Percentiles rank a stretch among this genome's conserved stretches.
Evolutionary conservation across 1,140 invertebrate species (phyloP).

Genomic region (Bombus superbus): DNA sequence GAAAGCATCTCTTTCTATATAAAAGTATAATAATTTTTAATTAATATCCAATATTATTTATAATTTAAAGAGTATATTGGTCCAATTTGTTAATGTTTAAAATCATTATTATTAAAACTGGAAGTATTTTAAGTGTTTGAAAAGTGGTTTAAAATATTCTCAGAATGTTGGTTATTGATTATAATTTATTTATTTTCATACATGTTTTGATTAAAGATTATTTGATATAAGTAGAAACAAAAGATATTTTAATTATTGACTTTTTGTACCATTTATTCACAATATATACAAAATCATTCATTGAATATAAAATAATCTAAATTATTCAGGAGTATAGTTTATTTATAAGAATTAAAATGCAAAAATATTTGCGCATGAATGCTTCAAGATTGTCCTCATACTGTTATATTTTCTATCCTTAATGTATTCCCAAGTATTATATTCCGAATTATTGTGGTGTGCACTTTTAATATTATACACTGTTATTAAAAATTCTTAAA

Average conservation of each 20-base stretch:
- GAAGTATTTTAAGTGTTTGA: not conserved
- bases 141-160: not conserved
- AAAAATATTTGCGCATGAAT: conserved; percentile 64
- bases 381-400: conserved; percentile 50
- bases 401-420: conserved; percentile 71
- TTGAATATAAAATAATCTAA: conserved; percentile 6
- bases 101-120: not conserved
- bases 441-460: conserved; percentile 84
- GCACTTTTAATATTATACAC: conserved; percentile 68
- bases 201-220: not conserved
- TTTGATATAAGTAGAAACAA: not conserved
- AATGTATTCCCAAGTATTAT: conserved; percentile 83
- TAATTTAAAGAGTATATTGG: not conserved
- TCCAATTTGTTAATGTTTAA: not conserved
- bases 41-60: not conserved
- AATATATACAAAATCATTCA: not conserved
- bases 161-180: not conserved
- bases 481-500: not conserved
- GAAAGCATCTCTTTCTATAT: conserved; percentile 45
- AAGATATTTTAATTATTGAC: not conserved
- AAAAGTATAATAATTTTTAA: not conserved
- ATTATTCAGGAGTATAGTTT: not conserved
- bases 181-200: not conserved
- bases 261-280: not conserved
- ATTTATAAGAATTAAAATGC: conserved; percentile 25